Evolutionary conservation across 2,797 vertebrate genomes (phyloP).

Genomic region (Synaphobranchus kaupii): DNA sequence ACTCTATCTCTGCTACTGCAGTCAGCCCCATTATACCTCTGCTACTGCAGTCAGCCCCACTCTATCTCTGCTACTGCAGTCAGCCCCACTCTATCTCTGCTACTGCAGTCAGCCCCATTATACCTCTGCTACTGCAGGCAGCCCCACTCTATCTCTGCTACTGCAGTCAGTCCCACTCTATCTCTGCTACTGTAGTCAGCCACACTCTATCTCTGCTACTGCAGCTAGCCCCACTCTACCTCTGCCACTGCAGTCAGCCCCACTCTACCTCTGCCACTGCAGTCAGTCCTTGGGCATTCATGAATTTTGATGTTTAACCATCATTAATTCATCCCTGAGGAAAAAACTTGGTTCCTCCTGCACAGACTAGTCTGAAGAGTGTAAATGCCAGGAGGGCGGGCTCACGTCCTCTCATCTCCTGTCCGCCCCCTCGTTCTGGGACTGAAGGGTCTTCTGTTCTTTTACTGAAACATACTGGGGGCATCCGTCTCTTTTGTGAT

Average conservation of each 20-base stretch:
- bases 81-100: too few species aligned
- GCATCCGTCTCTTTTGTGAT: background rate
- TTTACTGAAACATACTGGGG: background rate
- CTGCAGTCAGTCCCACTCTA: too few species aligned
- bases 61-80: too few species aligned
- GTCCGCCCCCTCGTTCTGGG: background rate
- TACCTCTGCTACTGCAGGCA: too few species aligned
- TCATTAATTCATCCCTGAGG: slow-evolving; percentile 17
- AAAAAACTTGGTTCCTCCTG: slow-evolving; percentile 22
- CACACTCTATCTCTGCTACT: too few species aligned
- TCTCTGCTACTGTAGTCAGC: too few species aligned
- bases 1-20: background rate
- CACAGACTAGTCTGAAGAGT: slow-evolving; percentile 17
- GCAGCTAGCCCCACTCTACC: too few species aligned
- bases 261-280: slow-evolving; percentile 29
- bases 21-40: slow-evolving; percentile 23
- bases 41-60: slow-evolving; percentile 33
- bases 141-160: too few species aligned
- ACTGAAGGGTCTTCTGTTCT: background rate
- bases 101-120: too few species aligned
- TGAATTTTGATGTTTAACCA: slow-evolving; percentile 37
- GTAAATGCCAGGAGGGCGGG: slow-evolving; percentile 1
- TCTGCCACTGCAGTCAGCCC: background rate
- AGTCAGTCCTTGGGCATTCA: slow-evolving; percentile 35
- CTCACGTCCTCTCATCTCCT: background rate